Evolutionary conservation across 2,113 vertebrate genomes (phyloP).

Genomic region (Paramisgurnus dabryanus): DNA sequence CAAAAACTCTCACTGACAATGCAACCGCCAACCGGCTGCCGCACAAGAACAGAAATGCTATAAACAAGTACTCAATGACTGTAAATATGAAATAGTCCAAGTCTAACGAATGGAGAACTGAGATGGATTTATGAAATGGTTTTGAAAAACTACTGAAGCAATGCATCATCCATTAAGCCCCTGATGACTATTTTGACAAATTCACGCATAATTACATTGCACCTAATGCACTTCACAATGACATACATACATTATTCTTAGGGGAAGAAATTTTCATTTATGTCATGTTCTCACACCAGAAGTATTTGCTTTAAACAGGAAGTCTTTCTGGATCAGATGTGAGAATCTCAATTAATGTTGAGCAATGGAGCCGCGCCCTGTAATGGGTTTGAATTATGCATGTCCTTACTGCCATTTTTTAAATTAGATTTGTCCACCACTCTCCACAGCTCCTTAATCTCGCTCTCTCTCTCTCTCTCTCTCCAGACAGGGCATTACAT

Average conservation of each 20-base stretch:
- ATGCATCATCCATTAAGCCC: neutral
- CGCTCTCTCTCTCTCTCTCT: neutral
- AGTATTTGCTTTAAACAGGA: slow-evolving; percentile 22
- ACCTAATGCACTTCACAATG: neutral
- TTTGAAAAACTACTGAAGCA: neutral
- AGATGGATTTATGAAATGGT: neutral
- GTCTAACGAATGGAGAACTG: neutral
- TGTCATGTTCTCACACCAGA: neutral
- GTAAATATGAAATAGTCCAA: neutral
- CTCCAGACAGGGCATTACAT: slow-evolving; percentile 17
- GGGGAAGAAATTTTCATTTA: neutral
- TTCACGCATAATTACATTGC: slow-evolving; percentile 1
- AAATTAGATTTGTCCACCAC: slow-evolving; percentile 43
- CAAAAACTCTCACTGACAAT: slow-evolving; percentile 25
- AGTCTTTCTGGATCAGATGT: slow-evolving; percentile 36
- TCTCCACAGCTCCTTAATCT: slow-evolving; percentile 8
- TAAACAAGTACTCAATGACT: slow-evolving; percentile 32
- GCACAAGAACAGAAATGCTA: slow-evolving; percentile 1
- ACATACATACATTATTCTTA: neutral
- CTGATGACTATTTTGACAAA: slow-evolving; percentile 16
- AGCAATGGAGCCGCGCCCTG: slow-evolving; percentile 33
- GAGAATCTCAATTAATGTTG: slow-evolving; percentile 38
- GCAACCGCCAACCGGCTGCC: neutral
- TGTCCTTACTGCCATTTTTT: slow-evolving; percentile 40
- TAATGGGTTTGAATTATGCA: slow-evolving; percentile 49